phyloP scores from a whole-genome alignment of 1,140 invertebrate species.

The Heliconius hermathena region DNA sequence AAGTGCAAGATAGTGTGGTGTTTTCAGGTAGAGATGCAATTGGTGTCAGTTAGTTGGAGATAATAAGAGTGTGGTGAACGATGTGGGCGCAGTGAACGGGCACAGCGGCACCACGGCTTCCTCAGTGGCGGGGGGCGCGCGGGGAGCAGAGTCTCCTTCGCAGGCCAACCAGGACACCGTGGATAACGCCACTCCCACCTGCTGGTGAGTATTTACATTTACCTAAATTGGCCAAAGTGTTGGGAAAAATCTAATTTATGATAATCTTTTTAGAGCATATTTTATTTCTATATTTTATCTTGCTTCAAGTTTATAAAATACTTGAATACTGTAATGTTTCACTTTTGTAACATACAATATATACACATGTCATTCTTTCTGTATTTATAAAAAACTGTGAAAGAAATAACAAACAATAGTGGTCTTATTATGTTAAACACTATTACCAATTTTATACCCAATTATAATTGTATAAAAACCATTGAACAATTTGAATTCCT shows the following conservation, averaged over 20 bases:
- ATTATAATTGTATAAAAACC: neutral
- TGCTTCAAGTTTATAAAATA: no score
- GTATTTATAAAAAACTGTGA: no score
- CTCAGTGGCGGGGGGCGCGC: slow-evolving; percentile 75
- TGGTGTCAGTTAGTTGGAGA: slow-evolving; percentile 69
- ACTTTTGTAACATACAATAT: neutral
- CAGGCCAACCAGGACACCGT: slow-evolving; percentile 78
- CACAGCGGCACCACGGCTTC: slow-evolving; percentile 76
- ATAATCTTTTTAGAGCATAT: neutral
- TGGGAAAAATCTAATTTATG: neutral
- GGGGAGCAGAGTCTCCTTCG: slow-evolving; percentile 80
- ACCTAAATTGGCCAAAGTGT: neutral
- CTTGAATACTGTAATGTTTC: no score
- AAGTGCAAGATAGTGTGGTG: slow-evolving; percentile 54
- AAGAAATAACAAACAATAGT: neutral
- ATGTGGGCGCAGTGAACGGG: slow-evolving; percentile 71
- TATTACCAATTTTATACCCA: neutral
- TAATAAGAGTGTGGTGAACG: slow-evolving; percentile 73
- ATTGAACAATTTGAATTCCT: neutral
- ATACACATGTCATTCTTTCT: no score
- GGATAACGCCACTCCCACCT: slow-evolving; percentile 78
- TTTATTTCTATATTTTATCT: neutral
- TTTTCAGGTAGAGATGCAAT: slow-evolving; percentile 77
- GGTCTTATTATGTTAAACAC: neutral
- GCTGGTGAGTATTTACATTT: slow-evolving; percentile 64